These are phyloP conservation scores for Spinibarbus caldwelli DNA, from an alignment of 2,797 vertebrate species.

Conservation along the genomic window DNA sequence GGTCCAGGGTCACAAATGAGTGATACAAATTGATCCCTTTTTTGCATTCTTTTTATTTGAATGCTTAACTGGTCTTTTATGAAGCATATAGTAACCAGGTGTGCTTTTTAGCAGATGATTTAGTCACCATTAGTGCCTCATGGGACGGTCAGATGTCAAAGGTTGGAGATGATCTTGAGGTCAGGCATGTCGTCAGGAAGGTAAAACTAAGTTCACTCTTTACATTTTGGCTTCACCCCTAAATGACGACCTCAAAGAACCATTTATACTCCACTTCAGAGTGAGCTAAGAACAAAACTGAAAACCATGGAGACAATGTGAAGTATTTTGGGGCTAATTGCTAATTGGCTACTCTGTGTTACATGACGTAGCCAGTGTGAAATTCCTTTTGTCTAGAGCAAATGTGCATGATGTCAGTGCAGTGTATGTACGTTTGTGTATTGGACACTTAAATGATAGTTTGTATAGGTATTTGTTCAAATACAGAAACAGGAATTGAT, in stretches of 20 bases:
- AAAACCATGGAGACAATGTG: conserved; percentile 42
- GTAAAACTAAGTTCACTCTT: conserved; percentile 51
- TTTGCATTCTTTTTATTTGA: not conserved
- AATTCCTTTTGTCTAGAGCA: conserved; percentile 12
- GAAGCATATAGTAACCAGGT: conserved; percentile 23
- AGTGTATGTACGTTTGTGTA: not conserved
- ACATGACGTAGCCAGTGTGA: not conserved
- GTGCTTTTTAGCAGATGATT: conserved; percentile 40
- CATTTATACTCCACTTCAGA: not conserved
- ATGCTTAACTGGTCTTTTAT: conserved; percentile 15
- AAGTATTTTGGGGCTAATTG: conserved; percentile 2
- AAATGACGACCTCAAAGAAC: conserved; percentile 13
- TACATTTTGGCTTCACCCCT: conserved; percentile 10
- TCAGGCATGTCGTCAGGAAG: conserved; percentile 56
- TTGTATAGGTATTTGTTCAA: conserved; percentile 7
- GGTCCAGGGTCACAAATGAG: not conserved
- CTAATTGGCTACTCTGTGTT: conserved; percentile 31
- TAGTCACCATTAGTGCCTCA: conserved; percentile 37
- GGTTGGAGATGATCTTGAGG: conserved; percentile 53
- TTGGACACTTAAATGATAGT: not conserved
- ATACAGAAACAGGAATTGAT: not conserved
- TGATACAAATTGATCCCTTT: not conserved
- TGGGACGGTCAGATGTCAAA: conserved; percentile 52
- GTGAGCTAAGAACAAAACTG: not conserved
- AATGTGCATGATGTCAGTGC: conserved; percentile 11